These are phyloP conservation scores for Apodemus speciosus DNA, from an alignment of 2,113 vertebrate species.

Conservation along the genomic window DNA sequence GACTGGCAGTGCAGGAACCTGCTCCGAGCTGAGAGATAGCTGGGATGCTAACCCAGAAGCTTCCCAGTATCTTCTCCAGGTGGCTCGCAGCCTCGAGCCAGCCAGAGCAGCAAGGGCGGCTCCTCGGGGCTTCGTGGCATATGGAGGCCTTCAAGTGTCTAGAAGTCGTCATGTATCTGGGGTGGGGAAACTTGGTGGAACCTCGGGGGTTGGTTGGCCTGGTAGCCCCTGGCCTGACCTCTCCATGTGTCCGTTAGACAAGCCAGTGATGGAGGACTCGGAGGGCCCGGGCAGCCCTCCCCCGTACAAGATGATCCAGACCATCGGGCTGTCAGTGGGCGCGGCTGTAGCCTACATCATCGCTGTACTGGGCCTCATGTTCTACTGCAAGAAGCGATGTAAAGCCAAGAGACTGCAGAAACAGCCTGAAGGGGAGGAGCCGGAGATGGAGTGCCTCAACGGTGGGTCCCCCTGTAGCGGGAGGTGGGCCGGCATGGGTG, in stretches of 20 bases:
- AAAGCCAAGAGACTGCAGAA: slow-evolving; percentile 94
- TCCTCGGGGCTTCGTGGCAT: background rate
- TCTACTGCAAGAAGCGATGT: slow-evolving; percentile 98
- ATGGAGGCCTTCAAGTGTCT: background rate
- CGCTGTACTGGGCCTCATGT: slow-evolving; percentile 97
- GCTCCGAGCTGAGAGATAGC: background rate
- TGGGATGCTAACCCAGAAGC: background rate
- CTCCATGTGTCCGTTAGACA: slow-evolving; percentile 86
- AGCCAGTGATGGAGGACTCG: slow-evolving; percentile 80
- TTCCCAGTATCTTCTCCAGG: background rate
- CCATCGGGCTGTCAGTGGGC: slow-evolving; percentile 96
- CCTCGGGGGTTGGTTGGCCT: background rate
- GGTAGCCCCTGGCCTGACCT: background rate
- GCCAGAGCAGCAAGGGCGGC: background rate
- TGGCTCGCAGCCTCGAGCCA: background rate
- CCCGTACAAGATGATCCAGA: slow-evolving; percentile 99
- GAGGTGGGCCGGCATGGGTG: background rate
- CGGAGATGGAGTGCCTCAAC: slow-evolving; percentile 98
- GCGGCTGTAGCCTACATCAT: slow-evolving; percentile 98
- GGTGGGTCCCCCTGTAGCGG: slow-evolving; percentile 82
- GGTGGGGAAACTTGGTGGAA: background rate
- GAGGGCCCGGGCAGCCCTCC: slow-evolving; percentile 86
- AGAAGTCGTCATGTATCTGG: background rate
- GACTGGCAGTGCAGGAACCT: no score
- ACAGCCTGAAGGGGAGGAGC: slow-evolving; percentile 92